phyloP scores from a whole-genome alignment of 2,797 vertebrate species.

The Varecia variegata region DNA sequence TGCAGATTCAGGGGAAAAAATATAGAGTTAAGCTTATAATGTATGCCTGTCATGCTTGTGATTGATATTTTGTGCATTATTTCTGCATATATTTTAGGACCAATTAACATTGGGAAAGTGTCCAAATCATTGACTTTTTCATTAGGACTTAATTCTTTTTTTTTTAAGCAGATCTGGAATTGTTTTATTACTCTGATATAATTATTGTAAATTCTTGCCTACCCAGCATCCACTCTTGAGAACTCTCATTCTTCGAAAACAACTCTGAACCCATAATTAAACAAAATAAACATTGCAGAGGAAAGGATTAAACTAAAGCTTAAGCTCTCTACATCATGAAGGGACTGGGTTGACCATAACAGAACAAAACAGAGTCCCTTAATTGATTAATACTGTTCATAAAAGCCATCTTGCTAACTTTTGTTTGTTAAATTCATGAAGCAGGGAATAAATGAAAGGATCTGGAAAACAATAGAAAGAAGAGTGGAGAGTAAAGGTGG shows the following conservation, averaged over 20 bases:
- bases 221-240: neutral
- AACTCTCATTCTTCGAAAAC: neutral
- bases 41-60: neutral
- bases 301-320: neutral
- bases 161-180: neutral
- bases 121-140: neutral
- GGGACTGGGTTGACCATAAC: neutral
- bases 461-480: neutral
- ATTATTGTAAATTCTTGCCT: conserved; percentile 19
- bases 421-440: conserved; percentile 2
- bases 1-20: neutral
- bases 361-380: neutral
- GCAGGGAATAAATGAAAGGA: neutral
- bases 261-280: neutral
- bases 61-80: neutral
- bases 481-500: neutral
- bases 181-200: neutral
- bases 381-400: neutral
- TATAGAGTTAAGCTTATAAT: neutral
- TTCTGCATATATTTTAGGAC: neutral
- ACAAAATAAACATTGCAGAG: neutral
- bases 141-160: neutral
- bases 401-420: neutral
- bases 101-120: neutral
- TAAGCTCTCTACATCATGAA: neutral